phyloP scores from a whole-genome alignment of 2,113 vertebrate genomes.

The Drymodes brunneopygia region DNA sequence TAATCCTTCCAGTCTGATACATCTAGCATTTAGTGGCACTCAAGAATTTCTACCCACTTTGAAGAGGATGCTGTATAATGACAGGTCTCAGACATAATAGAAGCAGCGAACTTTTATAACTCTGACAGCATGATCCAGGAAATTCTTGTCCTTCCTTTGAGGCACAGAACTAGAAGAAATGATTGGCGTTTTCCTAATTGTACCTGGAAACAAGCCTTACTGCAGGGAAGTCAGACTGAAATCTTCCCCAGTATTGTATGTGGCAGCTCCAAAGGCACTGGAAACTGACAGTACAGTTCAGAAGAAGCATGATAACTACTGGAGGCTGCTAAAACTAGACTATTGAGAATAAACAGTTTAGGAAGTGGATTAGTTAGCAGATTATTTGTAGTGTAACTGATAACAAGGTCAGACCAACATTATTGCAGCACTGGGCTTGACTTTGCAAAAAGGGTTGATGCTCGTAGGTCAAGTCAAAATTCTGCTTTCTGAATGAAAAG shows the following conservation, averaged over 20 bases:
- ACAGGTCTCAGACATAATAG: neutral
- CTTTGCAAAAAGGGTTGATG: neutral
- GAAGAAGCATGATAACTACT: neutral
- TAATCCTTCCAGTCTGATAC: neutral
- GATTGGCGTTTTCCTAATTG: neutral
- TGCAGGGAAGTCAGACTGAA: neutral
- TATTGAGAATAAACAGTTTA: neutral
- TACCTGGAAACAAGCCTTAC: neutral
- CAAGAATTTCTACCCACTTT: neutral
- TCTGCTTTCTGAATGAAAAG: neutral
- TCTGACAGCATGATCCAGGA: neutral
- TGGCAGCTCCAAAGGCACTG: neutral
- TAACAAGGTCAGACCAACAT: neutral
- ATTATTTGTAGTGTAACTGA: neutral
- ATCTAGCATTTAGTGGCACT: neutral
- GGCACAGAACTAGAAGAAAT: neutral
- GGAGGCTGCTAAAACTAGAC: neutral
- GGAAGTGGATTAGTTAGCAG: neutral
- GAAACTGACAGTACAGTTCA: neutral
- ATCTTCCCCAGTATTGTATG: neutral
- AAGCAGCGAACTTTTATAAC: neutral
- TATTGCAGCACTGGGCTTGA: neutral
- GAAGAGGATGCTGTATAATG: neutral
- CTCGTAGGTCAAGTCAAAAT: neutral
- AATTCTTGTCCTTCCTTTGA: neutral